Conservation (phyloP, 2,888 invertebrate species). For the Hemithea aestivaria region DNA sequence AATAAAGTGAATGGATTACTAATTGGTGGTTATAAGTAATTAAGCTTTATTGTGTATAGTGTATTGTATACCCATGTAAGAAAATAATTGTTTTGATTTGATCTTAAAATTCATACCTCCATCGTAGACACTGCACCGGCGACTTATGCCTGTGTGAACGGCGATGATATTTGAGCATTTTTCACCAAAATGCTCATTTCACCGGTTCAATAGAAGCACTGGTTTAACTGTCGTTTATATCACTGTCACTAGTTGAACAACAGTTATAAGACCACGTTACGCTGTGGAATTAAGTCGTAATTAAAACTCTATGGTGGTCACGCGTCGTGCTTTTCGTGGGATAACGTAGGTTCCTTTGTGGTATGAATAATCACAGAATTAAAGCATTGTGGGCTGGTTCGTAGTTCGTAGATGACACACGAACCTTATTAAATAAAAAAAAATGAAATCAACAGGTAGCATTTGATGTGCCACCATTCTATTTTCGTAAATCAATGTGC, state of each 20-base stretch:
- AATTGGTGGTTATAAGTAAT: no score
- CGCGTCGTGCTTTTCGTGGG: constrained; percentile 12
- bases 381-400: no score
- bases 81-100: no score
- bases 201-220: constrained; percentile 42
- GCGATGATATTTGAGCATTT: constrained; percentile 79
- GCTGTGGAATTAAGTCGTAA: constrained; percentile 31
- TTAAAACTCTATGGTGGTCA: constrained; percentile 35
- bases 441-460: no score
- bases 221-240: constrained; percentile 37
- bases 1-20: no score
- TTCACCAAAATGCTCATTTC: constrained; percentile 74
- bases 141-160: constrained; percentile 75
- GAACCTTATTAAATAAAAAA: no score
- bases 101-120: constrained; percentile 65
- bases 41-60: no score
- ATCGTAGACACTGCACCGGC: constrained; percentile 72
- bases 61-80: no score
- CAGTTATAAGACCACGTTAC: constrained; percentile 41
- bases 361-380: background rate
- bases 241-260: constrained; percentile 37
- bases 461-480: no score
- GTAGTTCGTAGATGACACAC: no score
- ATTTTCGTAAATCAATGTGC: no score
- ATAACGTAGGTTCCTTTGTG: background rate